Evolutionary conservation across 2,888 invertebrate genomes (phyloP).

Genomic region (Adineta ricciae): DNA sequence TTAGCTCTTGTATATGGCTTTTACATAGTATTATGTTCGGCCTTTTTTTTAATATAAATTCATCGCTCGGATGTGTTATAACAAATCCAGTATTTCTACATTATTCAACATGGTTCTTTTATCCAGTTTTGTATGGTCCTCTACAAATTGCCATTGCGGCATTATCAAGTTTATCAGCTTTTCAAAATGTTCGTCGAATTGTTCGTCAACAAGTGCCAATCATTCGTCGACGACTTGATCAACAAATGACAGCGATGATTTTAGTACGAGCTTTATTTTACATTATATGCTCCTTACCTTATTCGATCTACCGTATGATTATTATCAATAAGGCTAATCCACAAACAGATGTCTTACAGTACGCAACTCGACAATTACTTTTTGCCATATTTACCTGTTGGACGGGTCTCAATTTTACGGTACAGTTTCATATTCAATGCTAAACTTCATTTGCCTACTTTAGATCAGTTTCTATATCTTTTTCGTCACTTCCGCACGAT

Average conservation of each 20-base stretch:
- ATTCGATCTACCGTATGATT: background rate
- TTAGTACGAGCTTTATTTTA: background rate
- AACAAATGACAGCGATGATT: background rate
- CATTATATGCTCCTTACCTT: background rate
- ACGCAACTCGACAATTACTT: background rate
- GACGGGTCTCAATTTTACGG: background rate
- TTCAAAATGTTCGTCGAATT: background rate
- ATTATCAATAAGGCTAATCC: background rate
- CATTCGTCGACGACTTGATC: background rate
- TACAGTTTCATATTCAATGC: background rate
- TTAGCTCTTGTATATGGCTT: background rate
- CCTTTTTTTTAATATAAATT: background rate
- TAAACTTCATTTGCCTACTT: background rate
- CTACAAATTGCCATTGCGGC: background rate
- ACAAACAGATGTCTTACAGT: background rate
- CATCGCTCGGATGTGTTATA: background rate
- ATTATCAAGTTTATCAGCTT: background rate
- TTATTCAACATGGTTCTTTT: background rate
- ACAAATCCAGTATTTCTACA: background rate
- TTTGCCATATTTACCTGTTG: background rate
- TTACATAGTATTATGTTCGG: background rate
- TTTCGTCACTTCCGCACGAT: background rate
- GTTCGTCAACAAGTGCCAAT: too few species aligned
- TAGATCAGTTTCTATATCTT: background rate
- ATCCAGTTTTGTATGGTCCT: background rate